Base-by-base conservation (phyloP, 2,888 invertebrate genomes). In the Agelastica alni region DNA sequence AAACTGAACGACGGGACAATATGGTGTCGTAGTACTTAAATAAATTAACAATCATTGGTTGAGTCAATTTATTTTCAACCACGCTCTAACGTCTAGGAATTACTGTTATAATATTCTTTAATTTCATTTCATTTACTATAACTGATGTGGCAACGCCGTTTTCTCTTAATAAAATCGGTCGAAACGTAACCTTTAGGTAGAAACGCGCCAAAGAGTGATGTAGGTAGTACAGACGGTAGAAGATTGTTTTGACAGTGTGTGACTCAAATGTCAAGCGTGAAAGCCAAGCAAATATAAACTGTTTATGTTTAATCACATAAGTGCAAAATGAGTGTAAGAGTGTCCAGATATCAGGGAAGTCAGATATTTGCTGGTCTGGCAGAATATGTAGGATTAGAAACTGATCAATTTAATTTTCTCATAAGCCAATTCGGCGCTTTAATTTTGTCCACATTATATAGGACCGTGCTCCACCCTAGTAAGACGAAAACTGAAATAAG, bases 371-470 rank as follows among this genome's bases (percentile, higher is more conserved):
- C 80, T 57, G 87, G 86, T 79, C 70, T 91, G 56, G 83, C 89
- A 22, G 83, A 83, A 65, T 79, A 81, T 70, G 77, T 85, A 63
- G 88, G 88, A 58, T 79, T 92, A 62, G 87, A 89, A 45, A 83
- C 91, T 69, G 91, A 92, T 79, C 81, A 94, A 91, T 83, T 91
- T 67, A 93, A 93, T 81, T 93, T 93, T 79, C 80, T 93, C 70
- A 78, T 90, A 63, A 88, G 90, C 74, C 93, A 93, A 83, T 78
- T 91, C 72, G 81, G 85, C 68, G 92, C 93, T 68, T 80, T 93
- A 74, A 83, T 85, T 70, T 80, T 91, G 72, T 91, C 92, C 61
- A 87, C 88, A 70, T 79, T 90, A 13, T 68, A 66, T 55, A 86
- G 91, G 74, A 87, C 85, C 69, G 83, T 85, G 69, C 81, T 93